Evolutionary conservation across 2,888 invertebrate genomes (phyloP).

Genomic region (Hyalella azteca): DNA sequence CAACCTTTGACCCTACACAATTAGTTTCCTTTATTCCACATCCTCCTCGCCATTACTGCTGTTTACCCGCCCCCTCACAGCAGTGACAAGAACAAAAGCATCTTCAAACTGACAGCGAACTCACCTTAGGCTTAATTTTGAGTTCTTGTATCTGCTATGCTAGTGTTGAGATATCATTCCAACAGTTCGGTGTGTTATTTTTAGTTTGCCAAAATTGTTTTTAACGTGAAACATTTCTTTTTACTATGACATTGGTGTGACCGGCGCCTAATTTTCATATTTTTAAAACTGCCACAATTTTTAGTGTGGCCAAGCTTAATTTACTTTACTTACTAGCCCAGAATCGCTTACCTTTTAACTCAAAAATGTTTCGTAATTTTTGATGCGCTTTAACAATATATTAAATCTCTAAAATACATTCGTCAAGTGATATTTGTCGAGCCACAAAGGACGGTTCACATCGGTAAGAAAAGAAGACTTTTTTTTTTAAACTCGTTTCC

Average conservation of each 20-base stretch:
- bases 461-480: no score
- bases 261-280: not conserved
- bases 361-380: not conserved
- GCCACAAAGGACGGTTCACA: slow-evolving; percentile 4
- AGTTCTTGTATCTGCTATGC: not conserved
- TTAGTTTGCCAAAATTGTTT: not conserved
- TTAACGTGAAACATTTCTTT: not conserved
- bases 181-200: slow-evolving; percentile 1
- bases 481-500: no score
- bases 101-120: not conserved
- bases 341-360: not conserved
- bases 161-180: slow-evolving; percentile 5
- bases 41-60: not conserved
- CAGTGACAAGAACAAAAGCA: slow-evolving; percentile 32
- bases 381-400: slow-evolving; percentile 16
- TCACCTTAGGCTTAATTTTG: slow-evolving; percentile 14
- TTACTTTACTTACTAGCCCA: not conserved
- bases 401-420: not conserved
- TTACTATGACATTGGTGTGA: not conserved
- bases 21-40: not conserved
- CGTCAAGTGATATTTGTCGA: not conserved
- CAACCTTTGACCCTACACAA: not conserved
- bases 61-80: not conserved
- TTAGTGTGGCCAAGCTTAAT: not conserved
- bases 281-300: not conserved